A percentile compares a stretch with the other conserved stretches of the same genome.
These are phyloP conservation scores for Tetraneura akinire DNA, from an alignment of 1,140 invertebrate species.

Conservation along the genomic window DNA sequence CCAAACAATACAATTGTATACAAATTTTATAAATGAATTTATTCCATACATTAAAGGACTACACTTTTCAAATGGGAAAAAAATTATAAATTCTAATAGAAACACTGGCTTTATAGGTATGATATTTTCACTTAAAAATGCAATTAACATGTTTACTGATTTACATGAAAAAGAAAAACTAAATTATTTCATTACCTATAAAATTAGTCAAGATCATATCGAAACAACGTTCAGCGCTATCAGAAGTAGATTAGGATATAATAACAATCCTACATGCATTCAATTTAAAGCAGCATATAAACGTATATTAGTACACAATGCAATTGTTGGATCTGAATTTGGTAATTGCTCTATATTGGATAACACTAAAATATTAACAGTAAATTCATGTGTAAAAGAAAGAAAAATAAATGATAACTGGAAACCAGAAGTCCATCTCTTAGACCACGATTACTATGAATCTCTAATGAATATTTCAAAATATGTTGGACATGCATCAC, in stretches of 20 bases:
- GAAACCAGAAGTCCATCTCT: not conserved
- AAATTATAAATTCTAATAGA: not conserved
- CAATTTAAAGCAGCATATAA: slow-evolving; percentile 41
- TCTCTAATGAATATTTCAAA: not conserved
- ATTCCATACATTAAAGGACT: not conserved
- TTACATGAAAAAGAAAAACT: not conserved
- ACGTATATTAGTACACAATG: slow-evolving; percentile 37
- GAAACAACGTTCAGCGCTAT: slow-evolving; percentile 54
- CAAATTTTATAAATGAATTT: not conserved
- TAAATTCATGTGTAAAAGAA: not conserved
- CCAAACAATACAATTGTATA: not conserved
- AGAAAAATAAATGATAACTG: not conserved
- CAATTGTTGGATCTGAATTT: slow-evolving; percentile 30
- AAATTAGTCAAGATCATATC: slow-evolving; percentile 54
- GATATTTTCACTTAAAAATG: slow-evolving; percentile 26
- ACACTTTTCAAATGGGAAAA: not conserved
- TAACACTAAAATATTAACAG: not conserved
- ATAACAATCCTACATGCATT: slow-evolving; percentile 52
- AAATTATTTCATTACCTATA: slow-evolving; percentile 48
- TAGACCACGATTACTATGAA: slow-evolving; percentile 18
- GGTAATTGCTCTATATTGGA: slow-evolving; percentile 27
- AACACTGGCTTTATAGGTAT: slow-evolving; percentile 36
- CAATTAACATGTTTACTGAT: slow-evolving; percentile 1
- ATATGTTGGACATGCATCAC: not conserved
- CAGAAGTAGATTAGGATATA: slow-evolving; percentile 49